Percentiles rank a stretch among this genome's conserved stretches.
These are phyloP conservation scores for Pyrrhura leucotis DNA, from an alignment of 2,797 vertebrate species.

Conservation along the genomic window DNA sequence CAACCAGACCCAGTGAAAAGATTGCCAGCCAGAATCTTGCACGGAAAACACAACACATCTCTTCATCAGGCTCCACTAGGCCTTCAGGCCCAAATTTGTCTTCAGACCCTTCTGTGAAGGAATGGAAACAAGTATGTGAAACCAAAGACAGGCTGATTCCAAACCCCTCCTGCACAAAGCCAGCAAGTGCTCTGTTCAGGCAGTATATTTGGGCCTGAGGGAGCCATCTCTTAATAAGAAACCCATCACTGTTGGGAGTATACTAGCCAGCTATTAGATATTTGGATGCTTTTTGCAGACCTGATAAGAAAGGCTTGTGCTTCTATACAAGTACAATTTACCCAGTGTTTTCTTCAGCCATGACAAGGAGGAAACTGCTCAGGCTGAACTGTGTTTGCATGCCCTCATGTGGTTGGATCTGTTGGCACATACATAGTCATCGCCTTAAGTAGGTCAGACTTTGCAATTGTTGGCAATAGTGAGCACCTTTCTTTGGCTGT, in stretches of 20 bases:
- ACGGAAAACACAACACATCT: neutral
- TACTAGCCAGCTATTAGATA: neutral
- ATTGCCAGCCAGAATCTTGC: neutral
- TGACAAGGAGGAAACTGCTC: neutral
- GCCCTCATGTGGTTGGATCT: slow-evolving; percentile 31
- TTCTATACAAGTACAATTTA: neutral
- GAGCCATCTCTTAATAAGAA: neutral
- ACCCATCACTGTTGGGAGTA: neutral
- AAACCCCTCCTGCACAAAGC: accelerated
- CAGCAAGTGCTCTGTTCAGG: neutral
- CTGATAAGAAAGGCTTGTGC: neutral
- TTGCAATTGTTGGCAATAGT: neutral
- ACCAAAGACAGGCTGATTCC: neutral
- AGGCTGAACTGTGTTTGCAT: neutral
- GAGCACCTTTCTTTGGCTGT: neutral
- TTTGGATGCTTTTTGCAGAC: neutral
- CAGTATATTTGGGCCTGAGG: neutral
- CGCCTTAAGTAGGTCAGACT: neutral
- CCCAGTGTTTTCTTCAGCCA: neutral
- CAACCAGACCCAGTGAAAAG: neutral
- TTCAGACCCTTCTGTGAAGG: slow-evolving; percentile 73
- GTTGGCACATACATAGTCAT: neutral
- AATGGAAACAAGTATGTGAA: slow-evolving; percentile 88
- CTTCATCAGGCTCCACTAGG: slow-evolving; percentile 42
- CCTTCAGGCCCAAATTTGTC: slow-evolving; percentile 46